Evolutionary conservation across 2,888 invertebrate species (phyloP).

Genomic region (Hermodice carunculata): DNA sequence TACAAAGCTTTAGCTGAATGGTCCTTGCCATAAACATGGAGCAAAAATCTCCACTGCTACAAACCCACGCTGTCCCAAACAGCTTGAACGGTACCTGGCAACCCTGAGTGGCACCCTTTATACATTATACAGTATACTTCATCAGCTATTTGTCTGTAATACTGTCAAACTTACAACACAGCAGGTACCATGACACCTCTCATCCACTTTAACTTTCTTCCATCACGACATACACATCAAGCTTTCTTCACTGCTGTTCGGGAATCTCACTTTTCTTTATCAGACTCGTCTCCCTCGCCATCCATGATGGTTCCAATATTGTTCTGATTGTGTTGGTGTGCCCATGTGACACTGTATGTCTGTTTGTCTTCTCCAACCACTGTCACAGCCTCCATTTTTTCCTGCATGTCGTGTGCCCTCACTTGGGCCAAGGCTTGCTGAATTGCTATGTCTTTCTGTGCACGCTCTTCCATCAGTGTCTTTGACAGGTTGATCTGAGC

Average conservation of each 20-base stretch:
- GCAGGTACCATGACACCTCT: too few species aligned
- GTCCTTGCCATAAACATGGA: too few species aligned
- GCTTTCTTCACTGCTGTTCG: not conserved
- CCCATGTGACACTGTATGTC: conserved; percentile 50
- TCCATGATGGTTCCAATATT: conserved; percentile 50
- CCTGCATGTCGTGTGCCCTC: conserved; percentile 58
- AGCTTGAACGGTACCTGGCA: too few species aligned
- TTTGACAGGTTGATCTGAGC: conserved; percentile 63
- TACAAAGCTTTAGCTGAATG: too few species aligned
- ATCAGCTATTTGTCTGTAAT: too few species aligned
- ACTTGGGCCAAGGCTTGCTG: conserved; percentile 64
- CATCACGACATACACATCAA: too few species aligned
- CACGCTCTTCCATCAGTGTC: conserved; percentile 64
- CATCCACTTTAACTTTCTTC: too few species aligned
- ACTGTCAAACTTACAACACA: too few species aligned
- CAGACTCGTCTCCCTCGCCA: conserved; percentile 44
- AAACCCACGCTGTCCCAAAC: too few species aligned
- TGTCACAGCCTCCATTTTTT: conserved; percentile 50
- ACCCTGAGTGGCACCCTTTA: too few species aligned
- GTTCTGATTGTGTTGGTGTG: conserved; percentile 29
- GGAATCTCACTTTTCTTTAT: conserved; percentile 40
- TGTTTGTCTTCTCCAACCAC: conserved; percentile 53
- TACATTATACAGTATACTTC: too few species aligned
- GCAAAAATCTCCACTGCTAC: too few species aligned
- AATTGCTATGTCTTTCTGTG: conserved; percentile 65